These are phyloP conservation scores for Spondyliosoma cantharus DNA, from an alignment of 2,797 vertebrate species.

Conservation along the genomic window DNA sequence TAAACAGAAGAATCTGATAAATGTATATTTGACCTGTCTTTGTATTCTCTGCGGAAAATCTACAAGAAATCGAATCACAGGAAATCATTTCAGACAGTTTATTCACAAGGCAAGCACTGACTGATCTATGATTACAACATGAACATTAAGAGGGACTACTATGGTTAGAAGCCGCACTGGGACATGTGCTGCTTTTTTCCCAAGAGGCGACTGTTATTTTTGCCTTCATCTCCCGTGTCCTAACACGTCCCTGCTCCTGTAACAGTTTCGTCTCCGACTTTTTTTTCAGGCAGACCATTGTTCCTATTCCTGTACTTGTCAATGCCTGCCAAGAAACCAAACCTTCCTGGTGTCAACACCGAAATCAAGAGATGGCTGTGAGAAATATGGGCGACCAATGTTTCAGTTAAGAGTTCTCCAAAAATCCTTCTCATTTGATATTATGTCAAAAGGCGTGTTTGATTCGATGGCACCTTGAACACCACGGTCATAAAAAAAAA, in stretches of 20 bases:
- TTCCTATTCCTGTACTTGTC: constrained; percentile 49
- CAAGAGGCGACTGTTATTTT: constrained; percentile 31
- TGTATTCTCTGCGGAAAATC: neutral
- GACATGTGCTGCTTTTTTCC: constrained; percentile 25
- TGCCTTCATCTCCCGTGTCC: constrained; percentile 39
- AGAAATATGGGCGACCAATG: constrained; percentile 14
- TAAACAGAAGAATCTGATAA: constrained; percentile 55
- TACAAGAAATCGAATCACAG: neutral
- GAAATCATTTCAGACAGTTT: neutral
- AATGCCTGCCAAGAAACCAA: constrained; percentile 47
- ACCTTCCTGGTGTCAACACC: constrained; percentile 15
- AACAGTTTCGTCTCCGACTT: constrained; percentile 37
- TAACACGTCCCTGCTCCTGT: constrained; percentile 50
- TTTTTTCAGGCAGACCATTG: constrained; percentile 37
- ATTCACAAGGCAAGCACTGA: neutral
- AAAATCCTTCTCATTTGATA: neutral
- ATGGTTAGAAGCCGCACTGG: neutral
- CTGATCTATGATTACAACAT: neutral
- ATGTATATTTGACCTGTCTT: neutral
- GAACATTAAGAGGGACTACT: neutral
- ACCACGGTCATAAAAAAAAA: neutral
- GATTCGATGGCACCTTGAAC: neutral
- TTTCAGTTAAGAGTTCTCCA: no score
- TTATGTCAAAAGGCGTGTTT: neutral
- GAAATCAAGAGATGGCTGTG: constrained; percentile 8